Evolutionary conservation across 2,888 invertebrate species (phyloP).

Genomic region (Pantelozetes paolii): DNA sequence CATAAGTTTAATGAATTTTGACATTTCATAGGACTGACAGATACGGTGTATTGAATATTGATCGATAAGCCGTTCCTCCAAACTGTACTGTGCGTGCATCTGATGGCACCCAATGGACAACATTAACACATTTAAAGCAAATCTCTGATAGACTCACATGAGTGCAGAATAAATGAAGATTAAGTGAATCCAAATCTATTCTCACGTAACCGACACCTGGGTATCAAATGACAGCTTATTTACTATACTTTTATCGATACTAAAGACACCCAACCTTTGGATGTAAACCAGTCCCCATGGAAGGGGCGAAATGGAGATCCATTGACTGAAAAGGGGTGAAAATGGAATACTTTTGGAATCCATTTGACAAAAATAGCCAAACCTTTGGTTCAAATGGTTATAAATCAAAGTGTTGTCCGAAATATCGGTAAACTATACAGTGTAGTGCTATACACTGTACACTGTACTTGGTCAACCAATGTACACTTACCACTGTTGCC

Average conservation of each 20-base stretch:
- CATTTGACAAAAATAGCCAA: constrained; percentile 79
- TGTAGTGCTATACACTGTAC: too few species aligned
- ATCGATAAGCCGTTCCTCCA: constrained; percentile 66
- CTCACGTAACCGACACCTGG: constrained; percentile 41
- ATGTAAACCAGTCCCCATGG: constrained; percentile 99
- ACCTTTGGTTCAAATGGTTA: constrained; percentile 64
- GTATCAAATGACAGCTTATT: background rate
- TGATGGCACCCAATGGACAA: constrained; percentile 51
- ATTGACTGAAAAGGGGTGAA: constrained; percentile 92
- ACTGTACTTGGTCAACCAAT: too few species aligned
- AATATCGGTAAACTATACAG: too few species aligned
- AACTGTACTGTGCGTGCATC: constrained; percentile 85
- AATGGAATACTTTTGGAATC: constrained; percentile 77
- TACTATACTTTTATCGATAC: background rate
- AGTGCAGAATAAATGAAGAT: constrained; percentile 43
- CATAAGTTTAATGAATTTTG: constrained; percentile 86
- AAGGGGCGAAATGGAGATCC: constrained; percentile 92
- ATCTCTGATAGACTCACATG: constrained; percentile 36
- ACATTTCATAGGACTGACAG: constrained; percentile 87
- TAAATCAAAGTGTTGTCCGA: too few species aligned
- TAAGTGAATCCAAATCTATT: constrained; percentile 38
- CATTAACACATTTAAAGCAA: background rate
- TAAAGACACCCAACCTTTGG: constrained; percentile 63
- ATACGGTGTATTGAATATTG: constrained; percentile 84
- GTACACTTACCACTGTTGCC: constrained; percentile 42